Evolutionary conservation across 2,113 vertebrate species (phyloP), one percentile per base, ranked within the genome.

Genomic region (Carollia perspicillata): DNA sequence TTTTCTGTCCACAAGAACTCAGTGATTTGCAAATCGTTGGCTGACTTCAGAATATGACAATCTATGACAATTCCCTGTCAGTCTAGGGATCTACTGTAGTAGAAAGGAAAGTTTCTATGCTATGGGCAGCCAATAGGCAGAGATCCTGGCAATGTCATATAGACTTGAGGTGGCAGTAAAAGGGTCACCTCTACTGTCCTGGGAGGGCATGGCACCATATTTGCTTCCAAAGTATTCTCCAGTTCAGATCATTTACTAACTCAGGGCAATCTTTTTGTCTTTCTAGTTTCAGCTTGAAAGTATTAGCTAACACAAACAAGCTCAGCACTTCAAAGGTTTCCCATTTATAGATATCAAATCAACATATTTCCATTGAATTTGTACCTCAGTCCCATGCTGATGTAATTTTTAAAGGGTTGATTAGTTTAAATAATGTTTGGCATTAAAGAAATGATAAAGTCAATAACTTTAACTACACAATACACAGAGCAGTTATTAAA

Each of bases 401-500:
- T 60, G 71, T 78, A 84, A 71, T 44, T 84, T 85, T 92, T 71
- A 79, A 88, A 77, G 35, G 9, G 51, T 28, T n/a, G 7, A 28
- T 83, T 75, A 78, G 80, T 92, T 84, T 66, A 83, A 80, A 83
- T 71, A 89, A 86, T 22, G 28, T 79, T 63, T 90, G 20, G 28
- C 18, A 84, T 75, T 84, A 84, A 74, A 58, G 53, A 83, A 68
- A 22, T 87, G 85, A 79, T 10, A 28, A 89, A 84, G 44, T 87
- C 69, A 84, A 42, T 69, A 58, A 86, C 80, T 91, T 94, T 69
- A 95, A 84, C 16, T 49, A 23, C 2, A 66, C 1, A 58, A 44
- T 84, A 55, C 8, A 51, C 37, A 93, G n/a, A 81, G 8, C 0
- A 71, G 40, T 89, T 95, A 89, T 92, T 86, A 66, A 60, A 96